Conservation (phyloP, 1,140 invertebrate genomes). For the Dryas iulia region DNA sequence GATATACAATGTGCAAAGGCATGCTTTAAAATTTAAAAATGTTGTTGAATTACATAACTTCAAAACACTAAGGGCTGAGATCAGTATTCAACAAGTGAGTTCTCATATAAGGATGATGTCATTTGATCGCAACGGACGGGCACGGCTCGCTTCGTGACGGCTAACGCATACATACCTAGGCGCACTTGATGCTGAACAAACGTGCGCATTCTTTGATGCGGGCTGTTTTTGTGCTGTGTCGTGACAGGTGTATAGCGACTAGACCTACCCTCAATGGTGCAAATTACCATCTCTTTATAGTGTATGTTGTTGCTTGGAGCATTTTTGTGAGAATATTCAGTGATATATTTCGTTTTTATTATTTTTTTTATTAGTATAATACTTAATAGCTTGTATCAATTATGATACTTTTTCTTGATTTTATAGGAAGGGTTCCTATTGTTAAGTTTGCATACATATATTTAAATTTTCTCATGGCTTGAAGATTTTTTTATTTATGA, state of each 20-base stretch:
- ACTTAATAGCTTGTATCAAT: no score
- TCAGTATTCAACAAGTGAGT: slow-evolving; percentile 23
- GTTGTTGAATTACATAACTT: background rate
- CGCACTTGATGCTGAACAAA: slow-evolving; percentile 43
- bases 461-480: no score
- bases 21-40: no score
- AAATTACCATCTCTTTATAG: background rate
- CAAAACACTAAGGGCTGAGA: background rate
- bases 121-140: slow-evolving; percentile 55
- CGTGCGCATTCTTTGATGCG: slow-evolving; percentile 31
- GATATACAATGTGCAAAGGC: no score
- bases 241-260: slow-evolving; percentile 20
- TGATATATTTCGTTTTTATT: background rate
- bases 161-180: slow-evolving; percentile 47
- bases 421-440: no score
- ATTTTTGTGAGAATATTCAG: background rate
- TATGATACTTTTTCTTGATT: no score
- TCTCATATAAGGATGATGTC: slow-evolving; percentile 50
- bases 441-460: no score
- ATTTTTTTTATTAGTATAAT: no score
- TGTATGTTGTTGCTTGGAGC: no score
- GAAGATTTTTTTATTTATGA: no score
- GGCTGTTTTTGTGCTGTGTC: slow-evolving; percentile 32
- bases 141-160: slow-evolving; percentile 52
- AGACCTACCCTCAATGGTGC: slow-evolving; percentile 5